Base-by-base conservation (phyloP, 2,888 invertebrate species). In the Drosophila macrothrix region DNA sequence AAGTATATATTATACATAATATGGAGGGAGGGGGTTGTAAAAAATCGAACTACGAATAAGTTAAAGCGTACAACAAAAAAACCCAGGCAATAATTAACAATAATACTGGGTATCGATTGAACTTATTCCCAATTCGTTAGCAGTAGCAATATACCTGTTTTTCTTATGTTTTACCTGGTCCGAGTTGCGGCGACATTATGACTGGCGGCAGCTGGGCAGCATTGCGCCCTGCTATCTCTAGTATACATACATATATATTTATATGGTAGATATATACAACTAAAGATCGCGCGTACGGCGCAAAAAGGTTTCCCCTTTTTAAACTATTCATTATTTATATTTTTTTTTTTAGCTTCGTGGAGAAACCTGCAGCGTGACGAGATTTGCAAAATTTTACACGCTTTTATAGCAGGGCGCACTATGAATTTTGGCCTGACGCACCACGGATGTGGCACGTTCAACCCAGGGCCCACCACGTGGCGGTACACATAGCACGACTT, bases 381-480 rank as follows among this genome's bases (percentile, higher is more conserved):
- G 78, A 68, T 39, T 29, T 16, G 12, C 4, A 29, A n/a, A 41
- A 22, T 68, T 62, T 80, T 80, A 56, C 43, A 84, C 91, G 80
- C 84, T 71, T 73, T 76, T 58, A 74, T 46, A 82, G 91, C 92
- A 92, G 92, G 92, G 92, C 92, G 92, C 92, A 90, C 92, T 90
- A 92, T 91, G 92, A 83, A 84, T 92, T 90, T 92, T 78, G 91
- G 92, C 92, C 90, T 86, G 91, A 84, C 80, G 82, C 82, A 81
- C 75, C 87, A 91, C 92, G 92, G 92, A 9, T 92, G 92, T 89
- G 90, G 62, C 74, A 80, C 83, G 71, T 76, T 65, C 92, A 91
- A 91, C 92, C 92, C 92, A 91, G 92, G 92, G 92, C 92, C 92
- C 92, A 92, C 92, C 92, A 84, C 92, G 87, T 90, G 92, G 92